Evolutionary conservation across 2,113 vertebrate genomes (phyloP), one percentile per base, ranked within the genome.

Genomic region (Sterna hirundo): DNA sequence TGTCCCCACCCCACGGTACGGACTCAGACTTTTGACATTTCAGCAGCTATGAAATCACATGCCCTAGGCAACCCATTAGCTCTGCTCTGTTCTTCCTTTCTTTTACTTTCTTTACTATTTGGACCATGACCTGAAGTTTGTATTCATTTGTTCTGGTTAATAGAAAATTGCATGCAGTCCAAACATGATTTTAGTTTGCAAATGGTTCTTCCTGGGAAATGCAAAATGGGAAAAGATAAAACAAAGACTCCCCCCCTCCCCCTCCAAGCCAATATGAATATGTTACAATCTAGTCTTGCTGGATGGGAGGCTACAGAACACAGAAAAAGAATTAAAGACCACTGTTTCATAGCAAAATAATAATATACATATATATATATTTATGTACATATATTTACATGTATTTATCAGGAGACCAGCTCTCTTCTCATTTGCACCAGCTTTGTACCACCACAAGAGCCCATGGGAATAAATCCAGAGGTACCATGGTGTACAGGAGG

Each of bases 61-160:
- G 36, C 72, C 83, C 15, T 26, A 58, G 91, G 95, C 77, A 93
- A 46, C 49, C 27, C 46, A 86, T 86, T 40, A 75, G 29, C 77
- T 80, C 69, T 71, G 40, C 61, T 51, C 71, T 81, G 61, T 6
- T n/a, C 46, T 87, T 36, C 36, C 27, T 89, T 86, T 75, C 51
- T 80, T 83, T 82, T 61, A 21, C 44, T 81, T 88, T 88, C 34
- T 70, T 58, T 70, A 8, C 22, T 57, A 23, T 64, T 79, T 89
- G 47, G 51, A 91, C 69, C 88, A 84, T 91, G 77, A 83, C 86
- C 49, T 82, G 34, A 89, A 72, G 86, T 94, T 93, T 79, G 40
- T 69, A 85, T 79, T 91, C 38, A 94, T 94, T 96, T 83, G 60
- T 96, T 96, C 82, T 78, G 85, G 72, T 86, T 91, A 89, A 91